Conservation (phyloP, 2,113 vertebrate genomes). For the Zosterops pallidus region DNA sequence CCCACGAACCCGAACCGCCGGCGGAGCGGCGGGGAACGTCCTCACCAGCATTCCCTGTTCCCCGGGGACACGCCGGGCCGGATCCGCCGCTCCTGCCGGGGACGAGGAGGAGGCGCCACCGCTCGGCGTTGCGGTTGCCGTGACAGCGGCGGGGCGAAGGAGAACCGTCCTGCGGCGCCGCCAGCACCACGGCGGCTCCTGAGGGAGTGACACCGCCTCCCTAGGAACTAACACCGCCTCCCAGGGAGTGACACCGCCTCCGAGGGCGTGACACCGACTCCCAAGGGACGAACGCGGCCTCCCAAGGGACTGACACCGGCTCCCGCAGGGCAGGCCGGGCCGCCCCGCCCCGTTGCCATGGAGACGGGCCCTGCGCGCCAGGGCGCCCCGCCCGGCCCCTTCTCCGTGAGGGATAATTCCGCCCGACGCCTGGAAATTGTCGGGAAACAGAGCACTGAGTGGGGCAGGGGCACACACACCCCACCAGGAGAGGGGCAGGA, state of each 20-base stretch:
- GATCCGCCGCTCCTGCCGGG: neutral
- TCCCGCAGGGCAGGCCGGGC: neutral
- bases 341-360: neutral
- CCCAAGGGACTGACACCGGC: too few species aligned
- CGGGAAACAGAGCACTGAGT: neutral
- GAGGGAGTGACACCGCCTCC: neutral
- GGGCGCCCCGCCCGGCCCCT: fast-evolving
- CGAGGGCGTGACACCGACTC: neutral
- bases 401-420: neutral
- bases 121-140: neutral
- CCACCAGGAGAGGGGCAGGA: neutral
- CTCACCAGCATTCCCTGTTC: neutral
- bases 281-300: neutral
- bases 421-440: fast-evolving
- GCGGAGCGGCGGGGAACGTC: fast-evolving
- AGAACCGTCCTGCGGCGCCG: fast-evolving
- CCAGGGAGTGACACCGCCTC: neutral
- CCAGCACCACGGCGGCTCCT: neutral
- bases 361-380: neutral
- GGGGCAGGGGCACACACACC: too few species aligned
- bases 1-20: neutral
- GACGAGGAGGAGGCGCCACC: neutral
- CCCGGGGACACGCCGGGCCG: neutral
- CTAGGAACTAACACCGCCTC: neutral
- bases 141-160: neutral